A percentile compares a stretch with the other conserved stretches of the same genome.
Evolutionary conservation across 2,113 vertebrate genomes (phyloP).

Genomic region (Mastomys coucha): DNA sequence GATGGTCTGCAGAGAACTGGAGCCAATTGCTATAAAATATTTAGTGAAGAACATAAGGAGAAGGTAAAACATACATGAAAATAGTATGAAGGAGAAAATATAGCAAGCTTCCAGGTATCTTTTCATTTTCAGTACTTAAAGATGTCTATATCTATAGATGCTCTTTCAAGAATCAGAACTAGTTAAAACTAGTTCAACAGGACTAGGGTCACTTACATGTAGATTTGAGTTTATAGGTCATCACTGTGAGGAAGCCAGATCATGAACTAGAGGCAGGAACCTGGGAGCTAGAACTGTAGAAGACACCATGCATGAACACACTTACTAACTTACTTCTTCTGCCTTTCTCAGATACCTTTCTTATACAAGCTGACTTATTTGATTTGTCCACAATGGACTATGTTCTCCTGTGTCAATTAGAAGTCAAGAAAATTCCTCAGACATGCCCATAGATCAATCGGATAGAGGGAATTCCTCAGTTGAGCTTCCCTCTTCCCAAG

Average conservation of each 20-base stretch:
- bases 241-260: not conserved
- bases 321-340: not conserved
- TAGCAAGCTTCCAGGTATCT: not conserved
- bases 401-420: not conserved
- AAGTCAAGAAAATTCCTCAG: not conserved
- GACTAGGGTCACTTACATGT: not conserved
- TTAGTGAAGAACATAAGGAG: not conserved
- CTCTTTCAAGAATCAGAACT: constrained; percentile 24
- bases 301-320: not conserved
- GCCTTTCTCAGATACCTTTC: not conserved
- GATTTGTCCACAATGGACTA: not conserved
- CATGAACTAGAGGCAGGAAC: not conserved
- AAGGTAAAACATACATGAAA: not conserved
- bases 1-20: not conserved
- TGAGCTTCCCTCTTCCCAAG: not conserved
- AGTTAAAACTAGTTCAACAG: constrained; percentile 24
- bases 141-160: not conserved
- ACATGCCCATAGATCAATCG: not conserved
- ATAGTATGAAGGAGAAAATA: not conserved
- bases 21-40: not conserved
- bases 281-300: not conserved
- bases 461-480: not conserved
- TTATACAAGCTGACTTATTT: not conserved
- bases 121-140: constrained; percentile 6
- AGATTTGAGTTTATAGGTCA: not conserved